These are phyloP conservation scores for Mimas tiliae DNA, from an alignment of 2,888 invertebrate genomes.

Conservation along the genomic window DNA sequence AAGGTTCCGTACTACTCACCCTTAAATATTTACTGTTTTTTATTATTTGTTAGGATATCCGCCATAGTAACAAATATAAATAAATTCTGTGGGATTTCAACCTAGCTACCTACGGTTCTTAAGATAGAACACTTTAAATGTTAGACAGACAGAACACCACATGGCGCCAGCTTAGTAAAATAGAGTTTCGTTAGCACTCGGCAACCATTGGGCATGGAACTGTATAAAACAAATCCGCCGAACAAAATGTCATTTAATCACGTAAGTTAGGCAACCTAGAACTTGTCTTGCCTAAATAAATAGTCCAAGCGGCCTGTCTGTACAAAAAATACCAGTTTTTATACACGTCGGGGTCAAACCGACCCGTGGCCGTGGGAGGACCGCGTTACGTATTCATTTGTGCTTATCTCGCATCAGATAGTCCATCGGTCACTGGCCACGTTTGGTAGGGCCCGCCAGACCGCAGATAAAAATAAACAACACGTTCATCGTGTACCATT, in stretches of 20 bases:
- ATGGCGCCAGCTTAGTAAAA: no score
- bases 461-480: conserved; percentile 12
- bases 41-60: no score
- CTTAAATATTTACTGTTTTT: no score
- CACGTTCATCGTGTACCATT: conserved; percentile 1
- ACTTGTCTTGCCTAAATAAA: not conserved
- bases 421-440: conserved; percentile 20
- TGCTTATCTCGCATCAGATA: conserved; percentile 76
- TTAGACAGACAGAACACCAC: no score
- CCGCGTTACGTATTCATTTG: conserved; percentile 80
- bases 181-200: no score
- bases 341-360: conserved; percentile 33
- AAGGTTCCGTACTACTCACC: no score
- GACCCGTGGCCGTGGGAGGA: conserved; percentile 68
- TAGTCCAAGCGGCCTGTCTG: not conserved
- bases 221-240: no score
- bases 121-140: no score
- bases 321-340: conserved; percentile 42
- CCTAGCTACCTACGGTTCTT: no score
- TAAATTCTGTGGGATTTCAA: no score
- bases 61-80: no score
- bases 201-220: no score
- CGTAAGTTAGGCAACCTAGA: not conserved
- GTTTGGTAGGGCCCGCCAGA: conserved; percentile 44
- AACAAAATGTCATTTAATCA: not conserved